A percentile compares a stretch with the other conserved stretches of the same genome.
phyloP scores from a whole-genome alignment of 2,113 vertebrate genomes.

The Paratilapia polleni region DNA sequence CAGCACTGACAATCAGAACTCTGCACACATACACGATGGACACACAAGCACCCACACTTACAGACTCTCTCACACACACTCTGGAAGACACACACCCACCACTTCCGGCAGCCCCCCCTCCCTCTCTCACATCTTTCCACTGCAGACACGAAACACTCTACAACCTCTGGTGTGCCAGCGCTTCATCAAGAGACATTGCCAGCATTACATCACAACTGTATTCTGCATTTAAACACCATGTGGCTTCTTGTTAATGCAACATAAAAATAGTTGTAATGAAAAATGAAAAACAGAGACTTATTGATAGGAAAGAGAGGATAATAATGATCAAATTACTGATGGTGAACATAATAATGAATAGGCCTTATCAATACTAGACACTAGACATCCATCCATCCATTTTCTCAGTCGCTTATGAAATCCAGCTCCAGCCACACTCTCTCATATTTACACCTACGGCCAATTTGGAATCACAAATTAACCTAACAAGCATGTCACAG shows the following conservation, averaged over 20 bases:
- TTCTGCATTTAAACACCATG: slow-evolving; percentile 29
- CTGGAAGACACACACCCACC: slow-evolving; percentile 77
- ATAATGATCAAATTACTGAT: not conserved
- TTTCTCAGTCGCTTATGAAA: not conserved
- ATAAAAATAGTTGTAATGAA: not conserved
- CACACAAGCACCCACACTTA: slow-evolving; percentile 26
- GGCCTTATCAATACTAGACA: not conserved
- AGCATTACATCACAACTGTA: slow-evolving; percentile 30
- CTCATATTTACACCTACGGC: not conserved
- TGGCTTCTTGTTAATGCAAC: not conserved
- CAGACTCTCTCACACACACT: slow-evolving; percentile 32
- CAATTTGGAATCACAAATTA: not conserved
- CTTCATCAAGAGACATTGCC: slow-evolving; percentile 52
- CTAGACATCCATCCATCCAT: not conserved
- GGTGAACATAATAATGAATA: not conserved
- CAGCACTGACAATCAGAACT: slow-evolving; percentile 72
- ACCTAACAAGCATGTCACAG: not conserved
- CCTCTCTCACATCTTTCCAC: slow-evolving; percentile 59
- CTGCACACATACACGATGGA: slow-evolving; percentile 53
- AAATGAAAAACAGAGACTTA: not conserved
- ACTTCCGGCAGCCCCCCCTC: slow-evolving; percentile 73
- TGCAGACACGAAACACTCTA: slow-evolving; percentile 76
- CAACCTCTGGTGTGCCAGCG: slow-evolving; percentile 69
- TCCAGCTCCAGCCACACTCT: not conserved
- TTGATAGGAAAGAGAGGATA: not conserved